Conservation (phyloP, 2,113 vertebrate species). For the Cygnus atratus region DNA sequence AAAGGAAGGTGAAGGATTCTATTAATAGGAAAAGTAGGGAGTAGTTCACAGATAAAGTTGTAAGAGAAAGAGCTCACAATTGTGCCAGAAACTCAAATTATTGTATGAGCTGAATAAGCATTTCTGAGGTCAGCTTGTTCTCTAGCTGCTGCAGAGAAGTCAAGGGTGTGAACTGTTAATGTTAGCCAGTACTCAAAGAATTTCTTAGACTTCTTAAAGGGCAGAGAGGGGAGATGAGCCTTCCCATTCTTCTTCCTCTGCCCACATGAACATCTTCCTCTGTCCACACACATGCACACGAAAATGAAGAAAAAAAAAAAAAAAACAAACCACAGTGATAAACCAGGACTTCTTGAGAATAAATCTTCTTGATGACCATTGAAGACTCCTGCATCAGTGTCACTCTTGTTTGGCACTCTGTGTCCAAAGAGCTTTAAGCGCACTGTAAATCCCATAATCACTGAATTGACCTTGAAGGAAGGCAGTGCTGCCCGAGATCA, state of each 20-base stretch:
- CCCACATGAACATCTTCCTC: slow-evolving; percentile 20
- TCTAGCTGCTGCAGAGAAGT: neutral
- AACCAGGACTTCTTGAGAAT: slow-evolving; percentile 39
- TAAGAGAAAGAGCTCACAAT: neutral
- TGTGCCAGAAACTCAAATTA: neutral
- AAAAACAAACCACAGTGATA: neutral
- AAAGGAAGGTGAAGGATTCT: neutral
- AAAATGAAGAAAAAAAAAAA: neutral
- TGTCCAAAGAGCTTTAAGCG: slow-evolving; percentile 1
- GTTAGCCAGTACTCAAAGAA: slow-evolving; percentile 50
- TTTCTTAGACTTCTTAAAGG: slow-evolving; percentile 53
- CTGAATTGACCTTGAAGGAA: slow-evolving; percentile 47
- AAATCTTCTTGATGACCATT: slow-evolving; percentile 45
- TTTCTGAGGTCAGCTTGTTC: neutral
- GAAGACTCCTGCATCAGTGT: neutral
- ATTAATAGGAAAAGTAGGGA: neutral
- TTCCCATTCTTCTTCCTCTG: slow-evolving; percentile 5
- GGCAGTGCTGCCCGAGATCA: neutral
- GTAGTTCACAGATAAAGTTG: neutral
- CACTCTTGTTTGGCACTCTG: neutral
- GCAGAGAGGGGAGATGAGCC: slow-evolving; percentile 6
- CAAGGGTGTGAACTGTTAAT: slow-evolving; percentile 9
- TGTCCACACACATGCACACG: neutral
- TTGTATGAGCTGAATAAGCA: neutral
- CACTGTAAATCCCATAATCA: slow-evolving; percentile 40